phyloP scores from a whole-genome alignment of 1,140 invertebrate species.

The Metaphire vulgaris region DNA sequence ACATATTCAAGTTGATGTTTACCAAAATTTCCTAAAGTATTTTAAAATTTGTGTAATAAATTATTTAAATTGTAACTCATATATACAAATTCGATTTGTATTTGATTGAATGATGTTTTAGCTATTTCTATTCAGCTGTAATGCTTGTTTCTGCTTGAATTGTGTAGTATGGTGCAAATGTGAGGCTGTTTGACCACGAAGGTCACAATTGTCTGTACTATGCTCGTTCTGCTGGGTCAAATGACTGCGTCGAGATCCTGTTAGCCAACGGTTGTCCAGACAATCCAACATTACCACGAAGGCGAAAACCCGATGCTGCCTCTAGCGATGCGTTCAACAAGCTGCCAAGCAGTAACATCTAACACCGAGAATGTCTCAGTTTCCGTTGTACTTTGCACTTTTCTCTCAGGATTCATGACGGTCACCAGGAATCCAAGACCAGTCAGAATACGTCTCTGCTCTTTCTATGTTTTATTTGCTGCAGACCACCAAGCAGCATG shows the following conservation, averaged over 20 bases:
- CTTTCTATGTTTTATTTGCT: too few species aligned
- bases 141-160: not conserved
- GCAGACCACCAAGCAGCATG: too few species aligned
- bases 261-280: conserved; percentile 62
- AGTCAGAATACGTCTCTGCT: too few species aligned
- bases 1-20: too few species aligned
- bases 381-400: too few species aligned
- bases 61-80: not conserved
- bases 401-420: too few species aligned
- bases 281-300: conserved; percentile 53
- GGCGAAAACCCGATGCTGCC: conserved; percentile 43
- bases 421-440: too few species aligned
- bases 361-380: too few species aligned
- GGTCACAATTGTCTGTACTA: conserved; percentile 73
- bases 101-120: not conserved
- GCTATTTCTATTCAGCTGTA: not conserved
- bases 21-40: not conserved
- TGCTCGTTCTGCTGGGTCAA: conserved; percentile 63
- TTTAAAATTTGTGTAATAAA: not conserved
- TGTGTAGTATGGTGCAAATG: conserved; percentile 73
- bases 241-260: conserved; percentile 59
- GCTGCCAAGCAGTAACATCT: not conserved
- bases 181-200: conserved; percentile 72
- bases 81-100: not conserved
- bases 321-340: not conserved